Percentiles rank a stretch among this genome's conserved stretches.
Conservation (phyloP, 2,888 invertebrate genomes). For the Tetragnatha montana region DNA sequence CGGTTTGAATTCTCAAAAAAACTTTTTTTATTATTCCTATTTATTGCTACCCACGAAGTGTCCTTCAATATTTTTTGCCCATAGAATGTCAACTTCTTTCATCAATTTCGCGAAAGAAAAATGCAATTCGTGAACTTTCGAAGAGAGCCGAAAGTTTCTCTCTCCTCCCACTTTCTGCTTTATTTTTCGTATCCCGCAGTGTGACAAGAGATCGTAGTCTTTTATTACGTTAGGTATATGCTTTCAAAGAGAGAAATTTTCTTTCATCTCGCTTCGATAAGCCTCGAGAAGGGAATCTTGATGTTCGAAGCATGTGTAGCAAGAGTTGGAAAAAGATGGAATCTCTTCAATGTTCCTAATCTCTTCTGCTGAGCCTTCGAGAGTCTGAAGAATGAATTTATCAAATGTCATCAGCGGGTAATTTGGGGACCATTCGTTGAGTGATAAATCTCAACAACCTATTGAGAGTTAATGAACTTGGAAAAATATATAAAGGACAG, state of each 20-base stretch:
- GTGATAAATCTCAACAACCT: too few species aligned
- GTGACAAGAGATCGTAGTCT: conserved; percentile 20
- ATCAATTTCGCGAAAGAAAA: conserved; percentile 30
- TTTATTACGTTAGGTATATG: conserved; percentile 25
- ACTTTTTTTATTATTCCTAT: conserved; percentile 18
- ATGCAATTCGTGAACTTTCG: conserved; percentile 20
- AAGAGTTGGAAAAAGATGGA: not conserved
- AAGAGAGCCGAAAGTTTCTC: not conserved
- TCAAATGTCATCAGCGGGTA: not conserved
- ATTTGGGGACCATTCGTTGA: not conserved
- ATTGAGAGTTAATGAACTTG: too few species aligned
- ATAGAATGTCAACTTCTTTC: conserved; percentile 31
- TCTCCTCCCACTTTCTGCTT: not conserved
- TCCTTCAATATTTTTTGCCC: conserved; percentile 12
- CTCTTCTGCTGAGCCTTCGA: not conserved
- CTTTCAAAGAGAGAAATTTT: conserved; percentile 4
- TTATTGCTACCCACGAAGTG: conserved; percentile 16
- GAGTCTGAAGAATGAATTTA: not conserved
- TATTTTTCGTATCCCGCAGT: not conserved
- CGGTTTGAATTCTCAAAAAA: not conserved
- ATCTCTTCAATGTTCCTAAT: not conserved
- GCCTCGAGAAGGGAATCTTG: not conserved
- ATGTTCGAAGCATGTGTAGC: not conserved
- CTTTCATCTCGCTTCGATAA: not conserved
- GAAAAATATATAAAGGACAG: too few species aligned